A percentile compares a stretch with the other conserved stretches of the same genome.
Conservation (phyloP, 2,888 invertebrate genomes). For the Eupelmus urozonus region DNA sequence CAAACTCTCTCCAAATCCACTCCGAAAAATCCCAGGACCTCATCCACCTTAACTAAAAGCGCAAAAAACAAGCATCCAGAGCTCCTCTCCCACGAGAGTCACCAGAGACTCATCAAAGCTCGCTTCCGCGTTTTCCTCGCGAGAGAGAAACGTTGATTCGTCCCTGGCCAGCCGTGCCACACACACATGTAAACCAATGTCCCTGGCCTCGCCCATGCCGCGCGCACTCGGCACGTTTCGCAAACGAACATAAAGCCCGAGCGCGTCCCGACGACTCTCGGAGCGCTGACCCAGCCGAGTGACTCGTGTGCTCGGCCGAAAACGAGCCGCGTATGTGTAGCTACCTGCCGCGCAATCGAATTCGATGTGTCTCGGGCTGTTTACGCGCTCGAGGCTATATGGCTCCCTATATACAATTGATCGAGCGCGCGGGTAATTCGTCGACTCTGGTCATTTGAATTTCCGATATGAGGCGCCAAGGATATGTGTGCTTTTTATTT, state of each 20-base stretch:
- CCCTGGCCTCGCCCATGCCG: conserved; percentile 23
- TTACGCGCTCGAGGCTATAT: background rate
- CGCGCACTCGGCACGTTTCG: conserved; percentile 20
- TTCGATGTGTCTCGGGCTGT: no score
- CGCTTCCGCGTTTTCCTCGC: background rate
- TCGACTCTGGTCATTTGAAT: background rate
- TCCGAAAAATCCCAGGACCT: no score
- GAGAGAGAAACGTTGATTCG: background rate
- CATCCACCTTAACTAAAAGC: no score
- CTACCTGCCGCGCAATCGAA: conserved; percentile 27
- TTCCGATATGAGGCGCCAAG: background rate
- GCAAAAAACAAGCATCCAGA: no score
- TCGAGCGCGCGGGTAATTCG: background rate
- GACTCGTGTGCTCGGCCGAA: background rate
- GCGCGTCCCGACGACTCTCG: background rate
- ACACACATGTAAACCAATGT: background rate
- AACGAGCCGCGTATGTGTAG: background rate
- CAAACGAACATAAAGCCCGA: conserved; percentile 5
- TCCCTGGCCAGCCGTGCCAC: no score
- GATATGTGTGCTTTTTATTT: no score
- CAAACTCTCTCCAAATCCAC: no score
- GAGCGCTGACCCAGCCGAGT: conserved; percentile 25
- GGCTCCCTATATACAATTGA: background rate
- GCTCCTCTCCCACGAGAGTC: no score
- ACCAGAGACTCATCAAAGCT: no score